A percentile compares a stretch with the other conserved stretches of the same genome.
Conservation (phyloP, 2,113 vertebrate genomes). For the Clarias magur region DNA sequence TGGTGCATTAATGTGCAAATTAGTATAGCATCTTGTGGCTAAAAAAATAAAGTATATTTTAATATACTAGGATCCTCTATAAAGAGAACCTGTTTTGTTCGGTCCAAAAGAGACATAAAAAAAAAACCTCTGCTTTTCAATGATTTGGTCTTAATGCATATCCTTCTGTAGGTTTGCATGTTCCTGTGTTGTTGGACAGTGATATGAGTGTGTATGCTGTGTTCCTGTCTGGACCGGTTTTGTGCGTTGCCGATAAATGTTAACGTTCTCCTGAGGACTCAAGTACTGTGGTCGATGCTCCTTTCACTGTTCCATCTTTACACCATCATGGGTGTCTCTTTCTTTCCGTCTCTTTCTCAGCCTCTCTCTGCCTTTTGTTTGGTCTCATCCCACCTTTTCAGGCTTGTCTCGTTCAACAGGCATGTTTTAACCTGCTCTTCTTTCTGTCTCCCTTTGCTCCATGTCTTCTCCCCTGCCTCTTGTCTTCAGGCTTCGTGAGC, state of each 20-base stretch:
- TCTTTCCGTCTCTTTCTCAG: conserved; percentile 24
- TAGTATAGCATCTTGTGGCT: background rate
- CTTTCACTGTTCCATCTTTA: conserved; percentile 59
- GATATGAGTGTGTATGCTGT: conserved; percentile 48
- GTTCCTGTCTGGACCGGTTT: conserved; percentile 43
- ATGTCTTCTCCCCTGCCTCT: conserved; percentile 34
- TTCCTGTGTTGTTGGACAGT: conserved; percentile 47
- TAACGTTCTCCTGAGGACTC: conserved; percentile 42
- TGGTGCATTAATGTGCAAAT: background rate
- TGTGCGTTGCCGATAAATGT: conserved; percentile 50
- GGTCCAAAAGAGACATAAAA: background rate
- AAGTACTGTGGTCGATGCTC: conserved; percentile 36
- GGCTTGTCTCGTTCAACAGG: background rate
- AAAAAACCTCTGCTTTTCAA: background rate
- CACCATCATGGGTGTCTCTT: background rate
- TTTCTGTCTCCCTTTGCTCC: conserved; percentile 18
- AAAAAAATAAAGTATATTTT: background rate
- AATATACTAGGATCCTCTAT: background rate
- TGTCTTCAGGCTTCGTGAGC: conserved; percentile 93
- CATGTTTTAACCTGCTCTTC: conserved; percentile 22
- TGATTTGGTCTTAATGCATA: conserved; percentile 12
- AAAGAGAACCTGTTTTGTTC: background rate
- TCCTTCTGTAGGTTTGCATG: conserved; percentile 48
- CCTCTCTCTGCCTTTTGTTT: background rate
- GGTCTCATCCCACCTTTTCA: conserved; percentile 32